Percentiles rank a stretch among this genome's conserved stretches.
phyloP scores from a whole-genome alignment of 2,113 vertebrate species.

The Abramis brama region DNA sequence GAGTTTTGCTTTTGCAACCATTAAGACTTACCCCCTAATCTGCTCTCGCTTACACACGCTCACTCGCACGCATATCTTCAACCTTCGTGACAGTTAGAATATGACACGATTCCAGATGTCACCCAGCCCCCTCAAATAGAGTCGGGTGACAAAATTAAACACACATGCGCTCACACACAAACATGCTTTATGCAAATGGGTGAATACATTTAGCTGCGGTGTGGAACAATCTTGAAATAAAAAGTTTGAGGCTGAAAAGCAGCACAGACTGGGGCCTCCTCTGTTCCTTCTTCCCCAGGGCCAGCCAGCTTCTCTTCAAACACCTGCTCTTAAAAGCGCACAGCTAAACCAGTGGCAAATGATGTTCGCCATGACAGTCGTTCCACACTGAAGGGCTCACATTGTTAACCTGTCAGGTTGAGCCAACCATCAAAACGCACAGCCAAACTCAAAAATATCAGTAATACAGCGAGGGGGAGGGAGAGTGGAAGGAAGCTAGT shows the following conservation, averaged over 20 bases:
- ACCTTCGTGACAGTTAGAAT: slow-evolving; percentile 26
- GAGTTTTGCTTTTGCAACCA: slow-evolving; percentile 43
- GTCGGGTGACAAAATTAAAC: slow-evolving; percentile 62
- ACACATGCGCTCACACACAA: slow-evolving; percentile 21
- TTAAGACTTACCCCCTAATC: slow-evolving; percentile 28
- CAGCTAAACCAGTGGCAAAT: slow-evolving; percentile 61
- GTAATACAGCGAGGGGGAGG: slow-evolving; percentile 1
- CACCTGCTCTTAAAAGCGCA: slow-evolving; percentile 66
- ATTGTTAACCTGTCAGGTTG: slow-evolving; percentile 58
- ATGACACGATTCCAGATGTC: slow-evolving; percentile 44
- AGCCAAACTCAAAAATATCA: slow-evolving; percentile 51
- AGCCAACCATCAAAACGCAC: slow-evolving; percentile 63
- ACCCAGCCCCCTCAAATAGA: slow-evolving; percentile 44
- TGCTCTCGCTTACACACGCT: slow-evolving; percentile 2
- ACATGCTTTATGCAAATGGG: slow-evolving; percentile 60
- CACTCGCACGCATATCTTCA: background rate
- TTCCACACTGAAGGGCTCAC: slow-evolving; percentile 61
- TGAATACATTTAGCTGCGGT: slow-evolving; percentile 55
- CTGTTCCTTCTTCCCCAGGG: slow-evolving; percentile 57
- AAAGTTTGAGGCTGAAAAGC: slow-evolving; percentile 54
- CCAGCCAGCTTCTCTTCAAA: slow-evolving; percentile 62
- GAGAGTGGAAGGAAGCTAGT: slow-evolving; percentile 4
- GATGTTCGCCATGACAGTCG: slow-evolving; percentile 65
- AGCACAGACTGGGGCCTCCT: slow-evolving; percentile 55
- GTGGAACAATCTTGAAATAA: slow-evolving; percentile 61